Evolutionary conservation across 2,888 invertebrate species (phyloP), one percentile per base, ranked within the genome.

Genomic region (Gonocerus acuteangulatus): DNA sequence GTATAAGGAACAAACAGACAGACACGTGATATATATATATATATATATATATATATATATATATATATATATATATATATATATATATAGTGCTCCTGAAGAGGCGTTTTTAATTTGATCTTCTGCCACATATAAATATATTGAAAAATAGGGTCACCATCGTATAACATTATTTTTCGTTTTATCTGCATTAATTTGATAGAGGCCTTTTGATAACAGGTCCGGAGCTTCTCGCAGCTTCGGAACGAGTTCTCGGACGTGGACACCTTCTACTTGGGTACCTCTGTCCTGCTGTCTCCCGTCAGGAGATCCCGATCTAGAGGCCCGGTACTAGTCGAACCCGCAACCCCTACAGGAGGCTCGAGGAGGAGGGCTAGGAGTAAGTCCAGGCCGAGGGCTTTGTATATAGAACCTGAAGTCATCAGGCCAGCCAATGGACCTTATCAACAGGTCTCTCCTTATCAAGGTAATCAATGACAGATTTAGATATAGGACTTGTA

Each of bases 221-320:
- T 95, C 2, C 81, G 91, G 69, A 94, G 95, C 74, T 95, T 94
- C 74, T 93, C 94, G 0, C 95, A 95, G 71, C 77, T 95, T 57
- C 82, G 94, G 49, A 91, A 93, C 73, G 95, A 95, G 73, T 91
- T 93, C 71, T 87, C 89, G 13, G 91, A 92, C 70, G 86, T 91
- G 58, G 92, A 93, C 73, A 91, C 91, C 2, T 95, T 95, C 76
- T 92, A 92, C 73, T 78, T 93, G 72, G 45, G 68, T 18, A 69
- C 74, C 72, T 69, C 66, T 9, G 64, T 60, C 6, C 63, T 67
- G 82, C 62, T 63, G 74, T 85, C 85, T 0, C 85, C 85, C 0
- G 80, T 83, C 39, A 75, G 85, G 67, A 77, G 85, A 68, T 83
- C 85, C 2, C 75, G 85, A 32, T 65, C 65, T 34, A 62, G 67